phyloP scores from a whole-genome alignment of 2,888 invertebrate genomes.

The Drosophila nigritarsus region DNA sequence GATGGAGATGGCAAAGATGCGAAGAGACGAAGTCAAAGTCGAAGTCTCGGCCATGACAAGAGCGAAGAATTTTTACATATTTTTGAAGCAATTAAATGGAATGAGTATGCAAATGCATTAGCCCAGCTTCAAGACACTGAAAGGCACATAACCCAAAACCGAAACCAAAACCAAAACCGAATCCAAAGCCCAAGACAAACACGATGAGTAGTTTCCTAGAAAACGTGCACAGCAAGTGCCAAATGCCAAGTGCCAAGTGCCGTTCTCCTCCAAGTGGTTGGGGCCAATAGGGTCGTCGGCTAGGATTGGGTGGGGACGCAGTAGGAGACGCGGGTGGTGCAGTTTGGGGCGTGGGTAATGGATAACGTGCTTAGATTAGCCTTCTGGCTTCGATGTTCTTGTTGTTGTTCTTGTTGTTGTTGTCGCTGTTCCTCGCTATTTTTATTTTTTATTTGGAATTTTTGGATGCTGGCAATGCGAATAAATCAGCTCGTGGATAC shows the following conservation, averaged over 20 bases:
- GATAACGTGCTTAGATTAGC: constrained; percentile 77
- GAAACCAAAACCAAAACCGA: constrained; percentile 14
- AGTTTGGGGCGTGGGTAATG: constrained; percentile 63
- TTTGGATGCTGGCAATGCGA: constrained; percentile 34
- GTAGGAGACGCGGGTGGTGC: not conserved
- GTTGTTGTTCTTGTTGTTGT: constrained; percentile 4
- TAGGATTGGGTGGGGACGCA: not conserved
- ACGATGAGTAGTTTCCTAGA: constrained; percentile 58
- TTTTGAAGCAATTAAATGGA: constrained; percentile 79
- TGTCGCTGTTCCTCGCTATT: constrained; percentile 1
- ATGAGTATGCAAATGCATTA: constrained; percentile 79
- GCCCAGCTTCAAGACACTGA: constrained; percentile 33
- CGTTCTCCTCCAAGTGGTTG: constrained; percentile 25
- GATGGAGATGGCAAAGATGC: constrained; percentile 29
- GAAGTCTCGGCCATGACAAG: constrained; percentile 64
- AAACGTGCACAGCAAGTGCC: constrained; percentile 70
- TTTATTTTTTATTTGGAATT: not conserved
- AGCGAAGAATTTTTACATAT: constrained; percentile 71
- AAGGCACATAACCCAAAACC: constrained; percentile 20
- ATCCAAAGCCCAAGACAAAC: constrained; percentile 19
- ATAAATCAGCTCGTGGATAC: constrained; percentile 66
- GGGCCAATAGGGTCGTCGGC: not conserved
- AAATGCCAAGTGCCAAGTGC: constrained; percentile 60
- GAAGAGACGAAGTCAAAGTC: constrained; percentile 15
- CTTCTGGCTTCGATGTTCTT: constrained; percentile 37